Percentiles rank a stretch among this genome's conserved stretches.
Evolutionary conservation across 2,113 vertebrate genomes (phyloP).

Genomic region (Carlito syrichta): DNA sequence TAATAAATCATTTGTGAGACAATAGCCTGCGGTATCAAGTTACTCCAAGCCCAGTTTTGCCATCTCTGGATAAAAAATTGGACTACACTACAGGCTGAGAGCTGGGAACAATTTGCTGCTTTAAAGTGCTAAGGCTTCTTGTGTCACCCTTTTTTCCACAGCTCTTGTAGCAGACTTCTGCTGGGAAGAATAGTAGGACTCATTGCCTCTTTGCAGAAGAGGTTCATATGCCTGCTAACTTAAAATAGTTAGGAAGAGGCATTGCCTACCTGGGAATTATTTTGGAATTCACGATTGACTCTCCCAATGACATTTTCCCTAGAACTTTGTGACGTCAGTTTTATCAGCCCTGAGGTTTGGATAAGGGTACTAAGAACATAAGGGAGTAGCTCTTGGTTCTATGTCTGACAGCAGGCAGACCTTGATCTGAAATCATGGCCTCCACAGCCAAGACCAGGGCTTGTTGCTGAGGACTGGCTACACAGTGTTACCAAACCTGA

Average conservation of each 20-base stretch:
- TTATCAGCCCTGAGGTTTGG: background rate
- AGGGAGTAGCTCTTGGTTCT: background rate
- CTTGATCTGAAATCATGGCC: background rate
- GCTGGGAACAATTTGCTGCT: background rate
- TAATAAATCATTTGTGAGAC: conserved; percentile 58
- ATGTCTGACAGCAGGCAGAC: background rate
- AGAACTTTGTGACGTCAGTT: background rate
- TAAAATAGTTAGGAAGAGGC: background rate
- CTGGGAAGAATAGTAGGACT: background rate
- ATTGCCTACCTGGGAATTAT: too few species aligned
- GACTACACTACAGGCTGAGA: background rate
- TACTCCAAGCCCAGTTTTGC: conserved; percentile 49
- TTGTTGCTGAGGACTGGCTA: background rate
- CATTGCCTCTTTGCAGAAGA: background rate
- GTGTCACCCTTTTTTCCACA: background rate
- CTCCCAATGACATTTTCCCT: background rate
- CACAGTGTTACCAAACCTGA: accelerated
- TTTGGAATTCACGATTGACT: background rate
- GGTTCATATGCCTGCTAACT: background rate
- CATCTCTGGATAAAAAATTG: conserved; percentile 36
- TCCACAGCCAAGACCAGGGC: background rate
- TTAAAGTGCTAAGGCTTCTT: background rate
- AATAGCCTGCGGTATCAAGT: background rate
- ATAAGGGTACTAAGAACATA: background rate
- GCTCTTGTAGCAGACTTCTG: background rate